Base-by-base conservation (phyloP, 2,797 vertebrate genomes). In the Carapus acus region DNA sequence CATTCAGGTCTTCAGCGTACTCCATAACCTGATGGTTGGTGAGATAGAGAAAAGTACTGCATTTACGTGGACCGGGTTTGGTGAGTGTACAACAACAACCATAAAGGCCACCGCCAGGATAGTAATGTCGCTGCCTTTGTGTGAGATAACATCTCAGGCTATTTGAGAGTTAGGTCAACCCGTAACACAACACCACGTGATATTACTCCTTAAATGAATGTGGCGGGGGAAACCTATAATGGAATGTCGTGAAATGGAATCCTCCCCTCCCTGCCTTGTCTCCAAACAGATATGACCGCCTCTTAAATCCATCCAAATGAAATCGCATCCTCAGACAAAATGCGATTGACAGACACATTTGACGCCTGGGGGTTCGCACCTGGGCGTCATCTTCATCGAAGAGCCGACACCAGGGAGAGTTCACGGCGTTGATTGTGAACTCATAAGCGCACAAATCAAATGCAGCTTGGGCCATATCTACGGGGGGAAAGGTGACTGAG, bases 371-470 rank as follows among this genome's bases (percentile, higher is more conserved):
- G 27, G 2, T 9, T 5, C 4, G 1, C 87, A 98, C 96, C 90
- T 90, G 86, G 43, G 90, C 94, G 65, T 98, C 94, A 1, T 87
- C 83, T 65, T 89, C 84, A 52, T 90, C 93, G 62, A 97, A 91
- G 64, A 97, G 86, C 1, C 65, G 84, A 75, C 96, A 99, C 96
- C 95, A 99, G 0, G 94, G 93, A 21, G 94, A 93, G 54, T 90
- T 91, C 47, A 88, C 63, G 1, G 87, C 88, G 66, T 85, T 92
- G 79, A 99, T 91, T 53, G 93, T 89, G 73, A 98, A 86, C 73
- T 95, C 95, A 4, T 95, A 97, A 0, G 93, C 93, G 62, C 95
- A 98, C 43, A 94, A 78, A 60, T 93, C 90, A 81, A 97, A 96
- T 13, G 91, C 93, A 66, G 92, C 91, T 71, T 96, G 91, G n/a